Conservation (phyloP, 2,113 vertebrate genomes). For the Antennarius striatus region DNA sequence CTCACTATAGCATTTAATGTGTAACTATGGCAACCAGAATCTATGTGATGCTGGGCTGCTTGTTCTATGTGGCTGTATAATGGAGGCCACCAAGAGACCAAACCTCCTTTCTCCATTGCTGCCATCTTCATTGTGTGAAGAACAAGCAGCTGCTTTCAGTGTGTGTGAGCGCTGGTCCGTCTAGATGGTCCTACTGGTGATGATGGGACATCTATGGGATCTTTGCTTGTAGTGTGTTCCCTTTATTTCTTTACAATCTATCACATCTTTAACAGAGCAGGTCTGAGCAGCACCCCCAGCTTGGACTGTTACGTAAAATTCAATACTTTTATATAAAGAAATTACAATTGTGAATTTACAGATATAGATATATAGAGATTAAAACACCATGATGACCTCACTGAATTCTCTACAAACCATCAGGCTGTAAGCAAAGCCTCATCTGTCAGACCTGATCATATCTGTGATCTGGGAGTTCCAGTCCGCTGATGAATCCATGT, state of each 20-base stretch:
- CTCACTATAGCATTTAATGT: conserved; percentile 10
- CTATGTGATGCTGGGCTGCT: conserved; percentile 25
- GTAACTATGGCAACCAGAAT: conserved; percentile 48
- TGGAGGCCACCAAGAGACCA: conserved; percentile 31
- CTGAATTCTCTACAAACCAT: conserved; percentile 2
- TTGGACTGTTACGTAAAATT: too few species aligned
- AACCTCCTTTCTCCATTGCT: conserved; percentile 15
- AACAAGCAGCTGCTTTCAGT: conserved; percentile 7
- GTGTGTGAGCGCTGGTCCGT: neutral
- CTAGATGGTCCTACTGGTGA: neutral
- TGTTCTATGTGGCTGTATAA: conserved; percentile 25
- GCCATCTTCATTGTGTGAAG: neutral
- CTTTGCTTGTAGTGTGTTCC: too few species aligned
- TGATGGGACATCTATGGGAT: neutral
- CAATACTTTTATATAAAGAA: too few species aligned
- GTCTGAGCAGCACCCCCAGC: too few species aligned
- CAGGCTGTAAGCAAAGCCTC: conserved; percentile 8
- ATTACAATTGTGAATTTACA: too few species aligned
- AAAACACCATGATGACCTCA: neutral
- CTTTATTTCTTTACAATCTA: too few species aligned
- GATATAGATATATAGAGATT: neutral
- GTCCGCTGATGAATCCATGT: neutral
- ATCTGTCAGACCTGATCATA: conserved; percentile 24
- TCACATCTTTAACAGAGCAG: too few species aligned
- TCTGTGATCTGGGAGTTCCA: conserved; percentile 6